Evolutionary conservation across 2,888 invertebrate species (phyloP).

Genomic region (Criorhina ranunculi): DNA sequence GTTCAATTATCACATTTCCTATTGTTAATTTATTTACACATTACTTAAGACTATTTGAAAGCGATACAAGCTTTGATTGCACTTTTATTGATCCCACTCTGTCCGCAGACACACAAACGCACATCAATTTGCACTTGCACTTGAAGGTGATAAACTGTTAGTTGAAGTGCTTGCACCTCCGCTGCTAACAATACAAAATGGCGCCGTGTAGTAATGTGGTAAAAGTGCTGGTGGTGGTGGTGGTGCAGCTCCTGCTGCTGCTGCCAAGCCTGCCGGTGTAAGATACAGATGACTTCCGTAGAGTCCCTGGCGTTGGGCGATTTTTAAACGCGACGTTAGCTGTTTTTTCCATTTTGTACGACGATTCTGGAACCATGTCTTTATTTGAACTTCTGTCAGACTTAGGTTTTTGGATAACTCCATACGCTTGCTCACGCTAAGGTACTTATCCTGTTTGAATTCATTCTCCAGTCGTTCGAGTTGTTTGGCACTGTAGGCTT

Average conservation of each 20-base stretch:
- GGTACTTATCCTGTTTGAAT: slow-evolving; percentile 97
- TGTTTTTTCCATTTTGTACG: slow-evolving; percentile 99
- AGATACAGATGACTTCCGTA: slow-evolving; percentile 87
- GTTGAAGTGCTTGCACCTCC: slow-evolving; percentile 12
- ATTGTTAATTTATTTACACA: slow-evolving; percentile 56
- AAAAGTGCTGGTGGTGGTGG: slow-evolving; percentile 67
- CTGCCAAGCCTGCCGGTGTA: slow-evolving; percentile 84
- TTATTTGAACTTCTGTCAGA: slow-evolving; percentile 97
- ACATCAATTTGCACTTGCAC: slow-evolving; percentile 25
- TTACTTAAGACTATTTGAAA: slow-evolving; percentile 17
- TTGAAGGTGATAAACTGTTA: slow-evolving; percentile 43
- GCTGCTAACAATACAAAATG: slow-evolving; percentile 78
- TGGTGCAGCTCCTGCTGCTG: slow-evolving; percentile 59
- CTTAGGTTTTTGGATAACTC: slow-evolving; percentile 95
- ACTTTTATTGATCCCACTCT: slow-evolving; percentile 24
- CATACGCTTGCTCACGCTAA: slow-evolving; percentile 97
- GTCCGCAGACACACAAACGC: neutral
- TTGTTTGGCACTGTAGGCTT: slow-evolving; percentile 98
- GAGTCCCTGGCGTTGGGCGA: slow-evolving; percentile 93
- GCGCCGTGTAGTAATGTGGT: slow-evolving; percentile 78
- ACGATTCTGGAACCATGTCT: slow-evolving; percentile 98
- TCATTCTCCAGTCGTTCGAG: slow-evolving; percentile 95
- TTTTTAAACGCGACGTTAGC: slow-evolving; percentile 93
- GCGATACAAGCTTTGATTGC: slow-evolving; percentile 12
- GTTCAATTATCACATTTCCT: slow-evolving; percentile 39